phyloP scores from a whole-genome alignment of 2,113 vertebrate species.

The Embiotoca jacksoni region DNA sequence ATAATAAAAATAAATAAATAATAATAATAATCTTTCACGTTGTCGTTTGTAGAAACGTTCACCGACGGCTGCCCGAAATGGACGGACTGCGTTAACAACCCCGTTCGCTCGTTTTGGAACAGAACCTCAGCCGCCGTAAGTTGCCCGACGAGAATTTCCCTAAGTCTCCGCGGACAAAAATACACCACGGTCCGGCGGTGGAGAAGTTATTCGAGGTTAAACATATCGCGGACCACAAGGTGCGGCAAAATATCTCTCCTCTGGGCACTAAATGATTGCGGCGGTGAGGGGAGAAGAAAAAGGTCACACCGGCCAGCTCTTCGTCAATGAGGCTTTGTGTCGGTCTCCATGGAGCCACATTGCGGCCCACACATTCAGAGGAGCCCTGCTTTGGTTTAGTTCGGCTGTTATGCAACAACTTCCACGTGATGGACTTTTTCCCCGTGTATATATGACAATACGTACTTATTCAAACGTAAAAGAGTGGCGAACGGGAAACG shows the following conservation, averaged over 20 bases:
- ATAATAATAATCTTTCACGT: no score
- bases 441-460: not conserved
- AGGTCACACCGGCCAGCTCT: slow-evolving; percentile 21
- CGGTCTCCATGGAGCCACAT: slow-evolving; percentile 69
- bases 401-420: not conserved
- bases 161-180: not conserved
- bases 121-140: slow-evolving; percentile 71
- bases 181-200: not conserved
- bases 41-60: slow-evolving; percentile 72
- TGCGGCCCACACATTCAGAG: slow-evolving; percentile 50
- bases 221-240: not conserved
- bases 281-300: slow-evolving; percentile 23
- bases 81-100: slow-evolving; percentile 62
- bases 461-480: not conserved
- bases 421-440: not conserved
- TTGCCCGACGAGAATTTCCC: not conserved
- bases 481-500: not conserved
- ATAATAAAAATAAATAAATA: no score
- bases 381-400: not conserved
- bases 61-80: slow-evolving; percentile 71
- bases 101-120: slow-evolving; percentile 78
- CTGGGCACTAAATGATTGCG: not conserved
- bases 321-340: slow-evolving; percentile 78
- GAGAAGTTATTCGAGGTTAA: not conserved
- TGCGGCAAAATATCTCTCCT: not conserved